Evolutionary conservation across 2,113 vertebrate genomes (phyloP), one percentile per base, ranked within the genome.

Genomic region (Erpornis zantholeuca): DNA sequence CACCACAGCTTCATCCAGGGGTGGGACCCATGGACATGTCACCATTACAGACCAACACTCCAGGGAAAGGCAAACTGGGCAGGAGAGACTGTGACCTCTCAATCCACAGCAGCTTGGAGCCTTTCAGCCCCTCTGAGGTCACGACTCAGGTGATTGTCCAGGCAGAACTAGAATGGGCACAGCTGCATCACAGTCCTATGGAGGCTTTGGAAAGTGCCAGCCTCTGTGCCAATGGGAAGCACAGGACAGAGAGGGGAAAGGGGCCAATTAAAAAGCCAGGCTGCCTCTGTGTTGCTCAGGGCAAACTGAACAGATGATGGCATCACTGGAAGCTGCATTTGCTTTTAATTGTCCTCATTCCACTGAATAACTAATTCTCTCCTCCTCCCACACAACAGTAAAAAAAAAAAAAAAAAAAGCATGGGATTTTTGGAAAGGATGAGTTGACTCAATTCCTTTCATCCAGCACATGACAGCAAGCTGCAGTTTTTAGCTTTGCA

Each of bases 401-500:
- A 9, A 29, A 56, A 18, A 40, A 64, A 76, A 56, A 65, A 13
- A 38, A 69, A 68, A 72, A 40, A 31, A 56, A 81, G 22, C 42
- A 42, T 53, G 45, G 44, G 28, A 53, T 90, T 96, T 94, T 93
- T 92, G 82, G 92, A 92, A 94, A 92, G 90, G 92, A 93, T 73
- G 88, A 92, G 88, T 93, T 90, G 90, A 88, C 90, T 94, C 85
- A 85, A 90, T 85, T 94, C 82, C 64, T 86, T 79, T 72, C 83
- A 85, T 81, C 86, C 86, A 65, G 88, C 63, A 29, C 90, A 96
- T 96, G 92, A 88, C 90, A 92, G 90, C 56, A 31, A 93, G 64
- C 70, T 88, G 95, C 92, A 96, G 92, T 90, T 96, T 95, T 96
- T 94, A 96, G 95, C 93, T 90, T 86, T 90, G 92, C 94, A 96